A percentile compares a stretch with the other conserved stretches of the same genome.
phyloP scores from a whole-genome alignment of 2,797 vertebrate species.

The Crocodylus rhombifer region DNA sequence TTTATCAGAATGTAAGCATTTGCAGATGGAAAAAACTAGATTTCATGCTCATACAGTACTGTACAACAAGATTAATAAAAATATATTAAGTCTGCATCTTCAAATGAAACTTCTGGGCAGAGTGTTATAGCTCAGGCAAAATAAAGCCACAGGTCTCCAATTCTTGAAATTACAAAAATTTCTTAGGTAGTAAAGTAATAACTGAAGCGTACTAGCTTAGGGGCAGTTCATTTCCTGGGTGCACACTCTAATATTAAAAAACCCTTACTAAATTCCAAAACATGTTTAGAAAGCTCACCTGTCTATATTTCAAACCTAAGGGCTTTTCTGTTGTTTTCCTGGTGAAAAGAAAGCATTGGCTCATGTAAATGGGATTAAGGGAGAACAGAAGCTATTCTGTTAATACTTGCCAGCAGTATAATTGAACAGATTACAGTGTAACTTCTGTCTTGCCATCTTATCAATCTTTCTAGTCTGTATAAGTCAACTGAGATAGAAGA shows the following conservation, averaged over 20 bases:
- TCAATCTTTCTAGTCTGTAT: not conserved
- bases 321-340: not conserved
- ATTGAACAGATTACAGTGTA: not conserved
- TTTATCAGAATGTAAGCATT: not conserved
- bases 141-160: not conserved
- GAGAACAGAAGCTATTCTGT: not conserved
- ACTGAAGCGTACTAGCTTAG: constrained; percentile 8
- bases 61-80: constrained; percentile 3
- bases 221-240: not conserved
- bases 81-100: not conserved
- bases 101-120: not conserved
- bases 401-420: not conserved
- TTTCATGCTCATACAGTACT: not conserved
- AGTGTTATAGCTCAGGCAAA: not conserved
- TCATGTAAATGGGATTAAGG: not conserved
- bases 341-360: not conserved
- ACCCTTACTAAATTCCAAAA: not conserved
- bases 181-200: constrained; percentile 32
- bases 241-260: not conserved
- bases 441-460: not conserved
- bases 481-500: not conserved
- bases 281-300: constrained; percentile 4
- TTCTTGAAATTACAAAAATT: constrained; percentile 9
- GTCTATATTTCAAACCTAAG: not conserved
- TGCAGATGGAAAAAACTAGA: not conserved